Evolutionary conservation across 2,797 vertebrate species (phyloP).

Genomic region (Corythornis leucogaster): DNA sequence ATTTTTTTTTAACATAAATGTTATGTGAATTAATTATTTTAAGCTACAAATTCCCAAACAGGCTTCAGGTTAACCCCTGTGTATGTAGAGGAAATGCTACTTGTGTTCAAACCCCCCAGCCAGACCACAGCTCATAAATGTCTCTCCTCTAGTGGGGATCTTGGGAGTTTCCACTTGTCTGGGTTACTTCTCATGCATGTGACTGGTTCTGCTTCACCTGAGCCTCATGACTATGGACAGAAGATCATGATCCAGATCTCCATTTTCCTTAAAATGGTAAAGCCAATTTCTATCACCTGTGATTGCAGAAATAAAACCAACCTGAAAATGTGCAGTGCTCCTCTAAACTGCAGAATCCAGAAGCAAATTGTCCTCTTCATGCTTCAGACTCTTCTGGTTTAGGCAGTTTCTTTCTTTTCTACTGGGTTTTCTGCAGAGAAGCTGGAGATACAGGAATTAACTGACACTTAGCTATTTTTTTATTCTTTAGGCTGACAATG

Average conservation of each 20-base stretch:
- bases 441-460: accelerated
- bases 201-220: slow-evolving; percentile 19
- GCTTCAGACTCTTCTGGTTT: background rate
- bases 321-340: background rate
- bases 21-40: background rate
- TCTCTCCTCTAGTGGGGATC: background rate
- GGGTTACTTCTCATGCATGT: background rate
- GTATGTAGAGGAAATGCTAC: background rate
- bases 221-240: background rate
- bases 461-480: background rate
- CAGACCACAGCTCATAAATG: background rate
- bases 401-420: background rate
- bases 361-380: background rate
- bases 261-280: slow-evolving; percentile 2
- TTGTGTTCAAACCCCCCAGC: background rate
- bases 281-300: background rate
- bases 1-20: background rate
- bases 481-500: background rate
- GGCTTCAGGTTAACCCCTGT: background rate
- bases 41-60: background rate
- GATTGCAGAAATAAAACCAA: background rate
- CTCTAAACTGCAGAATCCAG: background rate
- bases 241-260: background rate
- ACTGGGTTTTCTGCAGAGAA: background rate
- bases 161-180: slow-evolving; percentile 29